Base-by-base conservation (phyloP, 2,888 invertebrate genomes). In the Portevinia maculata region DNA sequence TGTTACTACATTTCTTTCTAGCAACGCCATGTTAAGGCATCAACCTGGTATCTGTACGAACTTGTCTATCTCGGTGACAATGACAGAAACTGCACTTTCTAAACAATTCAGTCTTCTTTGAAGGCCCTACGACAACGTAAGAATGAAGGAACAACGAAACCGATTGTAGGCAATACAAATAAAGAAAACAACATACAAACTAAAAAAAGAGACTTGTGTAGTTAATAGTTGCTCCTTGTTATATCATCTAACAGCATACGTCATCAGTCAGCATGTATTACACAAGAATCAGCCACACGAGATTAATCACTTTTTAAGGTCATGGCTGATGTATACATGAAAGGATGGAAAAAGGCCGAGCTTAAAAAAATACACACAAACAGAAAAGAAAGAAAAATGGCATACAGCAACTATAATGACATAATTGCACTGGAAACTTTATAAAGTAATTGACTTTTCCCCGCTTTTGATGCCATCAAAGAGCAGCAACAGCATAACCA, bases 281-380 rank as follows among this genome's bases (percentile, higher is more conserved):
- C 81, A 65, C 76, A 83, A 83, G 50, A 28, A 37, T 19, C 75
- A 62, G 60, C 41, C 71, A 65, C 70, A 76, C 65, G 64, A 76
- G 76, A 83, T 76, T 65, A 76, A 83, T 83, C 76, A 60, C 71
- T 71, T 83, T 83, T 83, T 83, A 83, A 83, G 83, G 83, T 83
- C 83, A 83, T 83, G 83, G 78, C 71, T 71, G 78, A 48, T 39
- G 62, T 65, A 59, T 71, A 71, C 64, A 76, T 64, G 48, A 37
- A 46, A 70, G 46, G 41, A 55, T n/a, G 41, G 53, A 28, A 59
- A 39, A 50, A 50, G n/a, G n/a, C n/a, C n/a, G n/a, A n/a, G n/a
- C n/a, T n/a, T 37, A 30, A 28, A 6, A 9, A 19, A 17, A 44
- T 53, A 57, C 11, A 44, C 44, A 37, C 15, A 41, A 48, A 57